Evolutionary conservation across 2,113 vertebrate genomes (phyloP).

Genomic region (Engystomops pustulosus): DNA sequence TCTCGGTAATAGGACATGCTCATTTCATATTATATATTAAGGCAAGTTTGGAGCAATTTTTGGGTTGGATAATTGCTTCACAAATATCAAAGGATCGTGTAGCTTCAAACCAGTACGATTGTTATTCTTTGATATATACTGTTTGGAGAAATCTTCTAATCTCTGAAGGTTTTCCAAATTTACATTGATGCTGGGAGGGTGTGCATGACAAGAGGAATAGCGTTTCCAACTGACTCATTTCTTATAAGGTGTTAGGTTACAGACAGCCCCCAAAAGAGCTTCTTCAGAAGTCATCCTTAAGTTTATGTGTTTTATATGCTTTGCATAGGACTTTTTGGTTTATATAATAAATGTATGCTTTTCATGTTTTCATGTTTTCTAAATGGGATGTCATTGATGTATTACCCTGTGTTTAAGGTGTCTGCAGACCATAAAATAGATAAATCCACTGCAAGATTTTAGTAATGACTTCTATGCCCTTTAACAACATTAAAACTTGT

Average conservation of each 20-base stretch:
- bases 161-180: constrained; percentile 15
- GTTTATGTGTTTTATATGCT: background rate
- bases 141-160: constrained; percentile 12
- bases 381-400: no score
- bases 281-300: background rate
- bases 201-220: background rate
- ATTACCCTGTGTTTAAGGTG: background rate
- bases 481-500: no score
- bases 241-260: background rate
- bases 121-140: constrained; percentile 23
- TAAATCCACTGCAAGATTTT: background rate
- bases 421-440: background rate
- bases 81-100: constrained; percentile 31
- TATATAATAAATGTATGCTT: background rate
- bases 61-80: constrained; percentile 32
- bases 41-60: constrained; percentile 30
- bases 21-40: constrained; percentile 23
- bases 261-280: background rate
- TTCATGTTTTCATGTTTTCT: background rate
- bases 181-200: constrained; percentile 28
- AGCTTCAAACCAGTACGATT: background rate
- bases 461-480: no score
- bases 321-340: background rate
- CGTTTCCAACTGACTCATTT: constrained; percentile 2
- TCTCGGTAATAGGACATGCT: constrained; percentile 12